Evolutionary conservation across 2,797 vertebrate species (phyloP).

Genomic region (Otolemur crassicaudatus): DNA sequence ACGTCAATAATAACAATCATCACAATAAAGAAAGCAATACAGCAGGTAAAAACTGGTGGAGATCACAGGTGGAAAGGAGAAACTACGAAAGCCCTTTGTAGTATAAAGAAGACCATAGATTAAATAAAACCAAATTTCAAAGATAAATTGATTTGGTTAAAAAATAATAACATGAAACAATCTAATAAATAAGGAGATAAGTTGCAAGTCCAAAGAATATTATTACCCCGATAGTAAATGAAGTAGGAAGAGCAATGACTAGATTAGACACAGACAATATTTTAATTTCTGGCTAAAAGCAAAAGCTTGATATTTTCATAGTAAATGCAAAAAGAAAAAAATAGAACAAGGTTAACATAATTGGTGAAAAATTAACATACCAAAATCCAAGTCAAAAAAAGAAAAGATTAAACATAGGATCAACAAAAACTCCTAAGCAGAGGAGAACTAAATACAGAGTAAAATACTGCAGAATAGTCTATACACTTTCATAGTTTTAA

Average conservation of each 20-base stretch:
- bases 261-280: neutral
- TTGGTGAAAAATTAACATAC: neutral
- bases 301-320: neutral
- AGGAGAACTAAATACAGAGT: neutral
- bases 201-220: neutral
- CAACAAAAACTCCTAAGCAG: neutral
- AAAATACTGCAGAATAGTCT: neutral
- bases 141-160: neutral
- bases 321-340: neutral
- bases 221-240: neutral
- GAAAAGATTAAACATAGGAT: neutral
- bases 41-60: neutral
- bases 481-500: neutral
- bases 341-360: neutral
- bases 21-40: neutral
- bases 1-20: neutral
- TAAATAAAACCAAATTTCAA: neutral
- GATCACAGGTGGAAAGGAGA: neutral
- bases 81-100: neutral
- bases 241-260: neutral
- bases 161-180: neutral
- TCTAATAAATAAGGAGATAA: neutral
- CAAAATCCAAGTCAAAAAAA: neutral
- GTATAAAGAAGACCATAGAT: neutral
- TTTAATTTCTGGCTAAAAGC: conserved; percentile 25